Base-by-base conservation (phyloP, 2,797 vertebrate genomes). In the Melanotaenia parkinsoni region DNA sequence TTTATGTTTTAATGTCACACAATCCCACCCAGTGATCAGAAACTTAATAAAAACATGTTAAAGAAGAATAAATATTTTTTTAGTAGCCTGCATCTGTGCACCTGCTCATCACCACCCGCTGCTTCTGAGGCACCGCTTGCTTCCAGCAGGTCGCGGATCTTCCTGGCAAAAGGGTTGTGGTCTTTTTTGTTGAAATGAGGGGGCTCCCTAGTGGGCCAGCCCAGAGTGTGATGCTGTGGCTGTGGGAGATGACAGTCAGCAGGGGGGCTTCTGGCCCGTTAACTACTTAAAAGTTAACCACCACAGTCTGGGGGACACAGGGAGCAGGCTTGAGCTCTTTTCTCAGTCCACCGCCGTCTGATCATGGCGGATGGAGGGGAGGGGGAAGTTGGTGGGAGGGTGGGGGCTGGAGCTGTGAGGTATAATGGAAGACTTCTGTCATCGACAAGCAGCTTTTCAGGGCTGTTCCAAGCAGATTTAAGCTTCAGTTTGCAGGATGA, bases 111-210 rank as follows among this genome's bases (percentile, higher is more conserved):
- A 12, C 77, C 77, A 73, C 67, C 71, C 22, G 38, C 86, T 79
- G 74, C 58, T 62, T 64, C 82, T 74, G 56, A 14, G 1, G 38
- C 71, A 10, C 77, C 35, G 3, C 61, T 38, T 72, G 68, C 16
- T 72, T 51, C 85, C 72, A 77, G 88, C 89, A 90, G 83, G 88
- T 90, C 33, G 74, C 62, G 40, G 77, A 72, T 87, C 70, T 90
- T 93, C 88, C 92, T 89, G 83, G 79, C 82, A 83, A 91, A 91
- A 91, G 81, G 92, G 91, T 92, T 91, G 81, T 86, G 84, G 91
- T 93, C 90, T 84, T 86, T 92, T 93, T 93, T 91, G 89, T 87
- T 83, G 85, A 92, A 93, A 93, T 84, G 88, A 92, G 89, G 86
- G 86, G 77, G 86, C 85, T 87, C 82, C 87, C 92, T 82, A 87